These are phyloP conservation scores for Siniperca undulata DNA, from an alignment of 2,797 vertebrate species.

Conservation along the genomic window DNA sequence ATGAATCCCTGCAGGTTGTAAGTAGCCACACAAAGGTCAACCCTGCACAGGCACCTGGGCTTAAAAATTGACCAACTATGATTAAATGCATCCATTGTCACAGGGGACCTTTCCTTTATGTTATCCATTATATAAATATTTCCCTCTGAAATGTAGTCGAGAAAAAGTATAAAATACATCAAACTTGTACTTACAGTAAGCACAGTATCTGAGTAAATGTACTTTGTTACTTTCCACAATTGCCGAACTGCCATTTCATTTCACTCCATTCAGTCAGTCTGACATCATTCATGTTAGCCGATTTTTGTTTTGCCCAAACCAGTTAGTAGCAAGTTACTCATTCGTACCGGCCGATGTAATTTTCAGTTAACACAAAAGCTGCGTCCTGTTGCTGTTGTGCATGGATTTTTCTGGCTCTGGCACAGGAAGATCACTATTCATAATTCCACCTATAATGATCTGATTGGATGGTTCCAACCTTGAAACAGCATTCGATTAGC, in stretches of 20 bases:
- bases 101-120: slow-evolving; percentile 9
- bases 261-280: not conserved
- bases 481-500: not conserved
- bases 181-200: too few species aligned
- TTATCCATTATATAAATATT: not conserved
- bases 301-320: not conserved
- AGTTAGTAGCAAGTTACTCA: not conserved
- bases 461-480: not conserved
- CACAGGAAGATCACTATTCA: not conserved
- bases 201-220: too few species aligned
- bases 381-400: too few species aligned
- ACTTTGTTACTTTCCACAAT: too few species aligned
- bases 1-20: slow-evolving; percentile 26
- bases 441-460: too few species aligned
- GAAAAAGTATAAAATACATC: too few species aligned
- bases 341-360: not conserved
- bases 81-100: slow-evolving; percentile 53
- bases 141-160: not conserved
- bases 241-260: too few species aligned
- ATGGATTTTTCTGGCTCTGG: not conserved
- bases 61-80: slow-evolving; percentile 33
- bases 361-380: not conserved
- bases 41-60: not conserved
- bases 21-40: slow-evolving; percentile 51
- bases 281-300: not conserved